A percentile compares a stretch with the other conserved stretches of the same genome.
Conservation (phyloP, 2,888 invertebrate genomes). For the Xanthorhoe designata region DNA sequence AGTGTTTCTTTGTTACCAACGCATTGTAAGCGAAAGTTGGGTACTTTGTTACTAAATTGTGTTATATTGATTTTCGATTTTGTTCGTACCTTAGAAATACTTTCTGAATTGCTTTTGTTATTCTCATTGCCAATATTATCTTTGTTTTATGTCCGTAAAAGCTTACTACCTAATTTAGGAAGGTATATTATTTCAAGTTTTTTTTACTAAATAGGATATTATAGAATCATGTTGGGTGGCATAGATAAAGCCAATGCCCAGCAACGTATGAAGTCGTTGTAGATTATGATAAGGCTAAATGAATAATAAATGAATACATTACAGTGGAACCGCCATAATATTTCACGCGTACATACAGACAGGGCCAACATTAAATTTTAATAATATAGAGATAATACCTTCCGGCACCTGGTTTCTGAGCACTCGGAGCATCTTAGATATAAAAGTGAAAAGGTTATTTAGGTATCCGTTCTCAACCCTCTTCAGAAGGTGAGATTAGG, state of each 20-base stretch:
- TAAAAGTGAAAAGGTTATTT: constrained; percentile 33
- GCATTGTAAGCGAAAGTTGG: constrained; percentile 17
- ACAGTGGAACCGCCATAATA: neutral
- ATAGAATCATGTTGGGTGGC: neutral
- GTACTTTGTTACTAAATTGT: constrained; percentile 12
- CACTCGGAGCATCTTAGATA: constrained; percentile 19
- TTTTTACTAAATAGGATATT: neutral
- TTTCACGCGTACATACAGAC: constrained; percentile 2
- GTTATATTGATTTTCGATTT: constrained; percentile 12
- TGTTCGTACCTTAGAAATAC: neutral
- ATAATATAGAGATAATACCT: constrained; percentile 4
- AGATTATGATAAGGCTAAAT: neutral
- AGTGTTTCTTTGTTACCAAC: constrained; percentile 19
- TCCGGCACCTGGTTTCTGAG: constrained; percentile 22
- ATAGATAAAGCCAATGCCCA: neutral
- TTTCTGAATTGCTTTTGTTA: neutral
- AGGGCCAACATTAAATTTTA: neutral
- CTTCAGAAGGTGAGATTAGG: constrained; percentile 34
- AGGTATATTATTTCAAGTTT: too few species aligned
- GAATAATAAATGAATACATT: neutral
- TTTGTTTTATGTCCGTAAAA: neutral
- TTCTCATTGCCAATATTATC: neutral
- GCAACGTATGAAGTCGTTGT: neutral
- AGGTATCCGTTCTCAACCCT: constrained; percentile 36
- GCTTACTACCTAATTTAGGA: too few species aligned